Percentiles rank a stretch among this genome's conserved stretches.
phyloP scores from a whole-genome alignment of 2,888 invertebrate genomes.

The Erannis defoliaria region DNA sequence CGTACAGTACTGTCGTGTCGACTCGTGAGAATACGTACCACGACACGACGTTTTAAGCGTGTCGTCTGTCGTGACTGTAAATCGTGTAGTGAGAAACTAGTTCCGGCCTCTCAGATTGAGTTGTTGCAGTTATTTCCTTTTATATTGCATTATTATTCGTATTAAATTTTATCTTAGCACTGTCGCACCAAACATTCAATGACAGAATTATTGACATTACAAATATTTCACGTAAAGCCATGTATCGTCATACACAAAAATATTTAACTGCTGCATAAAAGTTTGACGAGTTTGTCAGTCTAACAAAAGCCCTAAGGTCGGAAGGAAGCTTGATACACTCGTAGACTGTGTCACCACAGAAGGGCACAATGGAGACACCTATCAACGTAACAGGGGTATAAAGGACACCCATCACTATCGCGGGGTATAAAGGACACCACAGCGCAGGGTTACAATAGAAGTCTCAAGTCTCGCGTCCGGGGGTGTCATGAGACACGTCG shows the following conservation, averaged over 20 bases:
- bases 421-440: constrained; percentile 9
- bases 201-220: no score
- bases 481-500: not conserved
- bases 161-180: no score
- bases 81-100: no score
- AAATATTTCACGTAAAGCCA: no score
- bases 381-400: constrained; percentile 7
- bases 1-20: no score
- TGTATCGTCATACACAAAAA: not conserved
- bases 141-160: no score
- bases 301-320: constrained; percentile 15
- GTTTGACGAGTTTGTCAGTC: constrained; percentile 10
- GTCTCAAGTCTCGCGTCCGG: constrained; percentile 5
- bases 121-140: no score
- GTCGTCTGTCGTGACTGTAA: no score
- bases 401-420: constrained; percentile 16
- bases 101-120: no score
- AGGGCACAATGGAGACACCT: constrained; percentile 16
- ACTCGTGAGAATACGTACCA: no score
- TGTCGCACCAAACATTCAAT: no score
- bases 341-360: constrained; percentile 6
- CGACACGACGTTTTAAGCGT: no score
- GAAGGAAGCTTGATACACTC: constrained; percentile 20
- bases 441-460: constrained; percentile 12
- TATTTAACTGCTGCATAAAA: not conserved